Evolutionary conservation across 2,113 vertebrate species (phyloP), one percentile per base, ranked within the genome.

Genomic region (Vulpes ferrilata): DNA sequence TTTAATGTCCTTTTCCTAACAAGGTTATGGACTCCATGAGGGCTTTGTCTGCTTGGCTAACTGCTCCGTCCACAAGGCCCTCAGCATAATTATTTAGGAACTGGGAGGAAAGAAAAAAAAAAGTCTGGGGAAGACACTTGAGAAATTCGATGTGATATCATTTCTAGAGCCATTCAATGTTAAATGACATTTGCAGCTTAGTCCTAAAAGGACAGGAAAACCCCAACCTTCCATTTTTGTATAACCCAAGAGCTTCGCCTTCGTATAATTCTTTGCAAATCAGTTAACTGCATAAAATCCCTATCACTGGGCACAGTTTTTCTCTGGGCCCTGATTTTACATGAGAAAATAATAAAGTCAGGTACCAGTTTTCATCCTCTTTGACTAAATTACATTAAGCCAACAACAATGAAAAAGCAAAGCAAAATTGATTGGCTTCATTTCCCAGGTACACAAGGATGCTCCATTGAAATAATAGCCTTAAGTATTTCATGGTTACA

Each of bases 371-470:
- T 96, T 95, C 71, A 78, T 88, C 71, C n/a, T 92, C 81, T 73
- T 32, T 71, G 96, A 92, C 6, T 22, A 67, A 79, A 94, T 95
- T 85, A 43, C 60, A 92, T 97, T 95, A 95, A 97, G 62, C 65
- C 38, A 88, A 74, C 69, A 87, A 71, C n/a, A 69, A 78, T 74
- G 80, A 78, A 90, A 92, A 92, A 69, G 79, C 83, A 92, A 87
- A 95, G 62, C 9, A 57, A 62, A 93, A 88, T 78, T 79, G 85
- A 88, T 76, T 67, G 53, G 60, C 78, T 96, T 96, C 71, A 87
- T 92, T 95, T 93, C 43, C 48, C 92, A 95, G 30, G 84, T 90
- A 90, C 27, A 32, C n/a, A 23, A 76, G 64, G 84, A 80, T 91
- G 83, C 71, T 93, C 23, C 0, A 7, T 69, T 69, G 82, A 82